A percentile compares a stretch with the other conserved stretches of the same genome.
Conservation (phyloP, 1,140 invertebrate genomes). For the Trichonephila clavipes region DNA sequence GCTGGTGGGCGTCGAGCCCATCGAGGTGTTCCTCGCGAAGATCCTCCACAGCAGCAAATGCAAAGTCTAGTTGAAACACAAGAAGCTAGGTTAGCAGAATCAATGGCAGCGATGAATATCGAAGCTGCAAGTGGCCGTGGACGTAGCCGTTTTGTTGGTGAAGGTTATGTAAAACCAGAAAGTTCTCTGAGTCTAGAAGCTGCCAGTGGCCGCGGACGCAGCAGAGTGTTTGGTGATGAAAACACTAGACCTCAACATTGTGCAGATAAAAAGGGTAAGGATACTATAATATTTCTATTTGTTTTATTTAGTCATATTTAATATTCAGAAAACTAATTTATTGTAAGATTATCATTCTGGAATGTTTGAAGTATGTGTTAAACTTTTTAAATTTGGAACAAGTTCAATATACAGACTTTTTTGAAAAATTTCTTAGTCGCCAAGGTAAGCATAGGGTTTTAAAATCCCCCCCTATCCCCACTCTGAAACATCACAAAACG, state of each 20-base stretch:
- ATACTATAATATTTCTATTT: neutral
- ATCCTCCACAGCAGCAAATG: neutral
- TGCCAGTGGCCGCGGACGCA: conserved; percentile 25
- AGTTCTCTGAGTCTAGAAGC: too few relatives aligned
- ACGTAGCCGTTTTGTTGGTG: neutral
- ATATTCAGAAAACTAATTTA: too few relatives aligned
- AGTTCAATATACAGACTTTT: too few relatives aligned
- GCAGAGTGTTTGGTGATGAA: neutral
- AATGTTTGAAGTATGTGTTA: too few relatives aligned
- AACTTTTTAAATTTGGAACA: too few relatives aligned
- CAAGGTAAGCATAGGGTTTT: too few relatives aligned
- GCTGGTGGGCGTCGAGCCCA: conserved; percentile 8
- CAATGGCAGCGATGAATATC: conserved; percentile 10
- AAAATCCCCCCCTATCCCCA: too few relatives aligned
- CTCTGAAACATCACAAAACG: too few relatives aligned
- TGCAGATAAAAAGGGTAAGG: conserved; percentile 77
- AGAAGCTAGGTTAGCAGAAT: neutral
- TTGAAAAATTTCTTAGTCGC: too few relatives aligned
- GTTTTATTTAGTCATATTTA: neutral
- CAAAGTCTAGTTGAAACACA: neutral
- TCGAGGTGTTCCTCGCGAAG: conserved; percentile 40
- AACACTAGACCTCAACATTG: conserved; percentile 17
- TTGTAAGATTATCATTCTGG: too few relatives aligned
- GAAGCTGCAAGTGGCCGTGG: neutral
- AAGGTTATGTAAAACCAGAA: too few relatives aligned